Percentiles rank a stretch among this genome's conserved stretches.
These are phyloP conservation scores for Acleris cristana DNA, from an alignment of 2,888 invertebrate species.

Conservation along the genomic window DNA sequence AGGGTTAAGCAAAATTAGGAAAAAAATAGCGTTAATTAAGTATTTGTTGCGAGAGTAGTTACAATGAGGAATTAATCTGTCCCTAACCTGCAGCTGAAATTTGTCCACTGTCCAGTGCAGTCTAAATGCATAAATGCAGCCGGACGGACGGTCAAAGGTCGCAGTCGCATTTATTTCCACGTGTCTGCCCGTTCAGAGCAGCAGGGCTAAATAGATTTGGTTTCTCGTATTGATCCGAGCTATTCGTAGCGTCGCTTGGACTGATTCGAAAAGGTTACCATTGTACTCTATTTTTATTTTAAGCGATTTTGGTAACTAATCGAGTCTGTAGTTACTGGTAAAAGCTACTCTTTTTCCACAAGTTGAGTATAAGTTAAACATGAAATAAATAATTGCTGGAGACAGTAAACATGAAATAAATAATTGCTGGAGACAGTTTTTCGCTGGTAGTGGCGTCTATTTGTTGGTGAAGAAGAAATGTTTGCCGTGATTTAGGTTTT, in stretches of 20 bases:
- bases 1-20: too few relatives aligned
- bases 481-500: too few relatives aligned
- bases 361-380: too few relatives aligned
- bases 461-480: too few relatives aligned
- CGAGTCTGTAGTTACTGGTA: too few relatives aligned
- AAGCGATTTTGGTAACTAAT: background rate
- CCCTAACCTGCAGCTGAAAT: slow-evolving; percentile 11
- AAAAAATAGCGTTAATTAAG: background rate
- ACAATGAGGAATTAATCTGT: background rate
- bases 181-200: slow-evolving; percentile 38
- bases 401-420: too few relatives aligned
- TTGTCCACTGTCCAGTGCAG: slow-evolving; percentile 12
- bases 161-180: slow-evolving; percentile 44
- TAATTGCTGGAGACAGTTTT: too few relatives aligned
- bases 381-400: too few relatives aligned
- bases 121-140: slow-evolving; percentile 36
- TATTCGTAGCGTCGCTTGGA: slow-evolving; percentile 46
- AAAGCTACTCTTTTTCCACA: too few relatives aligned
- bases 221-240: slow-evolving; percentile 49
- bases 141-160: slow-evolving; percentile 43
- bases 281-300: background rate
- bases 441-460: too few relatives aligned
- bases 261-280: slow-evolving; percentile 31
- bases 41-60: background rate
- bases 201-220: slow-evolving; percentile 49